These are phyloP conservation scores for Plebejus melissa DNA, from an alignment of 2,888 invertebrate species.

Conservation along the genomic window DNA sequence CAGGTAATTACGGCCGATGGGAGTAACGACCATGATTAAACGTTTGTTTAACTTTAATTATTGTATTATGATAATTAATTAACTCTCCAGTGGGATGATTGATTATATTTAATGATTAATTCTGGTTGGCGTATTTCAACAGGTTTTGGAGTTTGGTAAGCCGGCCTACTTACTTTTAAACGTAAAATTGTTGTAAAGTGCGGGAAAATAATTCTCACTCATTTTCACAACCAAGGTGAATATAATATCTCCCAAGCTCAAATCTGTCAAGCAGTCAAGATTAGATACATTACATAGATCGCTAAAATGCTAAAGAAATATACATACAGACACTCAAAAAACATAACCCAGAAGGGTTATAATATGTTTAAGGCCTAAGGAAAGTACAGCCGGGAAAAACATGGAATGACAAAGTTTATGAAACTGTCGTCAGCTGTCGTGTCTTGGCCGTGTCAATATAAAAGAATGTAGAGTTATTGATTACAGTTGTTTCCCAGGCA, in stretches of 20 bases:
- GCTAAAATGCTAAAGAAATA: no score
- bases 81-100: slow-evolving; percentile 8
- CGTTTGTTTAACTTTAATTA: slow-evolving; percentile 19
- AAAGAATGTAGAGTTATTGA: slow-evolving; percentile 45
- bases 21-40: slow-evolving; percentile 3
- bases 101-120: slow-evolving; percentile 19
- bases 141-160: not conserved
- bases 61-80: slow-evolving; percentile 24
- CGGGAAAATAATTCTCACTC: no score
- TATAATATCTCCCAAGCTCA: no score
- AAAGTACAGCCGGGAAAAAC: no score
- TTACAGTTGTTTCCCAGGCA: slow-evolving; percentile 51
- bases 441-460: slow-evolving; percentile 39
- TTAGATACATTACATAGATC: no score
- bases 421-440: not conserved
- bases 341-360: no score
- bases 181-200: not conserved
- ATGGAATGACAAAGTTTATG: not conserved
- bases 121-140: not conserved
- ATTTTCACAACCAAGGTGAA: no score
- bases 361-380: no score
- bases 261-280: no score
- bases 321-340: no score
- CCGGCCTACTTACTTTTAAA: not conserved
- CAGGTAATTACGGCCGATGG: slow-evolving; percentile 21